Conservation (phyloP, 2,797 vertebrate species). For the Phyllotis vaccarum region DNA sequence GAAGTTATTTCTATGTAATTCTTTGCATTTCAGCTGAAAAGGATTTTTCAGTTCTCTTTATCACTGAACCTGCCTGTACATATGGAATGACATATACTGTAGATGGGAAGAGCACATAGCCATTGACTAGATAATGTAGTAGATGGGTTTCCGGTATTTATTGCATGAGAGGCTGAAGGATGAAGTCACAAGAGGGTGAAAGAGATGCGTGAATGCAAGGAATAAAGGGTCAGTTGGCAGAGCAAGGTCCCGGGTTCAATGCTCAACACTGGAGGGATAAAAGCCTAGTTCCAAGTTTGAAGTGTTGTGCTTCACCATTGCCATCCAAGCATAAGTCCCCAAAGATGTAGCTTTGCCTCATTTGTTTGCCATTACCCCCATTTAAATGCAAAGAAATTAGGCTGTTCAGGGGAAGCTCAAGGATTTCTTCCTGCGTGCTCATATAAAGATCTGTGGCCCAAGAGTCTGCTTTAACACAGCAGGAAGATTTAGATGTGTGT, state of each 20-base stretch:
- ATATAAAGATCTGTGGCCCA: neutral
- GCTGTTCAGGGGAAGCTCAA: neutral
- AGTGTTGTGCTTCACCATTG: neutral
- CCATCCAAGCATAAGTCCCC: neutral
- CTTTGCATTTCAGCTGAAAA: neutral
- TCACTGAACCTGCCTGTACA: neutral
- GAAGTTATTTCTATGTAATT: neutral
- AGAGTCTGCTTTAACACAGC: neutral
- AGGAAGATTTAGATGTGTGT: neutral
- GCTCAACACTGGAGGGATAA: neutral
- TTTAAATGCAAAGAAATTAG: neutral
- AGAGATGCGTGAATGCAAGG: neutral
- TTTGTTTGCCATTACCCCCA: neutral
- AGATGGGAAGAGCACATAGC: neutral
- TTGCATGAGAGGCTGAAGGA: neutral
- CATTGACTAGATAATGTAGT: neutral
- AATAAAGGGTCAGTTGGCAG: neutral
- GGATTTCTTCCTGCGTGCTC: neutral
- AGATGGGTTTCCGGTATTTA: neutral
- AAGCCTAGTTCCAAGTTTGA: constrained; percentile 36
- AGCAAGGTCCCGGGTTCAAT: neutral
- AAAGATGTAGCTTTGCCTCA: neutral
- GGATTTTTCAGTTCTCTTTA: neutral
- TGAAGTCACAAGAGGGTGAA: neutral
- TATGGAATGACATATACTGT: neutral